phyloP scores from a whole-genome alignment of 1,140 invertebrate species.

The Plectrocnemia conspersa region DNA sequence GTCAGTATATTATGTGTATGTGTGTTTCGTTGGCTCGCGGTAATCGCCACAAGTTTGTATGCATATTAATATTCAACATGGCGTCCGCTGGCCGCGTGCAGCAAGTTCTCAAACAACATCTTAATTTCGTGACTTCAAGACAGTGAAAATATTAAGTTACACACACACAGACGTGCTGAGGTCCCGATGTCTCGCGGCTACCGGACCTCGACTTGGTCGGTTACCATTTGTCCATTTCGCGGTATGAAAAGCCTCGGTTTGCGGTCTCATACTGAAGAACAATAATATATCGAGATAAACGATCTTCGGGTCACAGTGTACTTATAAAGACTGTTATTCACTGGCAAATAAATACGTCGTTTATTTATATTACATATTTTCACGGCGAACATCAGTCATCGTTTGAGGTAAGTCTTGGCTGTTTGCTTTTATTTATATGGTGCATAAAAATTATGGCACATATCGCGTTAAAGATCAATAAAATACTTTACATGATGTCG shows the following conservation, averaged over 20 bases:
- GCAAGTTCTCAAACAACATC: conserved; percentile 26
- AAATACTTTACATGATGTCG: no score
- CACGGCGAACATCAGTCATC: no score
- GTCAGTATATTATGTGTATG: conserved; percentile 18
- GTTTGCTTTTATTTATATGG: no score
- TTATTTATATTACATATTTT: no score
- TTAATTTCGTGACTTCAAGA: conserved; percentile 34
- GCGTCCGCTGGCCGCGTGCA: conserved; percentile 28
- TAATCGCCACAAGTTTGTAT: conserved; percentile 36
- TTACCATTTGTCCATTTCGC: conserved; percentile 10
- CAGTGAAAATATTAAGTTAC: conserved; percentile 31
- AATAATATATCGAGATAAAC: no score
- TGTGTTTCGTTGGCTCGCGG: conserved; percentile 23
- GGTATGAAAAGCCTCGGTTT: conserved; percentile 15
- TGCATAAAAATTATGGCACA: no score
- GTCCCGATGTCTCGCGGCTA: background rate
- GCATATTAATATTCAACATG: conserved; percentile 37
- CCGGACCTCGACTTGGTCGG: conserved; percentile 11
- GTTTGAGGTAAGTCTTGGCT: no score
- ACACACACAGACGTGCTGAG: conserved; percentile 14
- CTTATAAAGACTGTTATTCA: no score
- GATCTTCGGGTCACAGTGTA: no score
- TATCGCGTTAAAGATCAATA: no score
- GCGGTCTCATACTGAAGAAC: no score
- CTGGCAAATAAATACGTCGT: no score